phyloP scores from a whole-genome alignment of 2,797 vertebrate species.

The Cynopterus sphinx region DNA sequence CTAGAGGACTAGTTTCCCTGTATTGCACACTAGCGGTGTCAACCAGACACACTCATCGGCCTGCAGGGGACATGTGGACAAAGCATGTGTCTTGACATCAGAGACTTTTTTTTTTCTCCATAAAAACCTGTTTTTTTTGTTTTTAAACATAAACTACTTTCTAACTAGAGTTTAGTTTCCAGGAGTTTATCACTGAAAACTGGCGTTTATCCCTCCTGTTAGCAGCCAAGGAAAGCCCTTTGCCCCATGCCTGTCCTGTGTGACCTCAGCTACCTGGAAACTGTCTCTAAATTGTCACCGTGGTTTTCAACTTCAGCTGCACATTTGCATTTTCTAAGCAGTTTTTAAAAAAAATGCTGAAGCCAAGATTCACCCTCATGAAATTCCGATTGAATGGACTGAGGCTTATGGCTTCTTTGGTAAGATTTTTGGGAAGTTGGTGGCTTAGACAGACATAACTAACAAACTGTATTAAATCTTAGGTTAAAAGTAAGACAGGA shows the following conservation, averaged over 20 bases:
- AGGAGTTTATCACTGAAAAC: not conserved
- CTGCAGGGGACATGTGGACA: not conserved
- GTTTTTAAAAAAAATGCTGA: not conserved
- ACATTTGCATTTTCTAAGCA: not conserved
- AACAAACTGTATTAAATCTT: not conserved
- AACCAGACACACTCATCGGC: no score
- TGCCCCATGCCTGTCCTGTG: not conserved
- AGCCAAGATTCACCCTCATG: not conserved
- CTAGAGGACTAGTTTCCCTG: not conserved
- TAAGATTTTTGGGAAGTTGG: not conserved
- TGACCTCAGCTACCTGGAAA: not conserved
- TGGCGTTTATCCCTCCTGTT: not conserved
- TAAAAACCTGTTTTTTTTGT: not conserved
- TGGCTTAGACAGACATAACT: no score
- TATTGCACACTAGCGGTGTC: not conserved
- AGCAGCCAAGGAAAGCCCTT: not conserved
- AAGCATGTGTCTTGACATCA: not conserved
- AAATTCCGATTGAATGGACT: not conserved
- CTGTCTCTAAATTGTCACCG: not conserved
- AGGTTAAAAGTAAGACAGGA: not conserved
- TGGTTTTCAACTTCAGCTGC: not conserved
- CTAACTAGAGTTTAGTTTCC: not conserved
- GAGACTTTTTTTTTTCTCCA: not conserved
- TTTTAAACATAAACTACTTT: not conserved
- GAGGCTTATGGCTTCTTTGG: not conserved